Evolutionary conservation across 2,113 vertebrate species (phyloP).

Genomic region (Tiliqua scincoides): DNA sequence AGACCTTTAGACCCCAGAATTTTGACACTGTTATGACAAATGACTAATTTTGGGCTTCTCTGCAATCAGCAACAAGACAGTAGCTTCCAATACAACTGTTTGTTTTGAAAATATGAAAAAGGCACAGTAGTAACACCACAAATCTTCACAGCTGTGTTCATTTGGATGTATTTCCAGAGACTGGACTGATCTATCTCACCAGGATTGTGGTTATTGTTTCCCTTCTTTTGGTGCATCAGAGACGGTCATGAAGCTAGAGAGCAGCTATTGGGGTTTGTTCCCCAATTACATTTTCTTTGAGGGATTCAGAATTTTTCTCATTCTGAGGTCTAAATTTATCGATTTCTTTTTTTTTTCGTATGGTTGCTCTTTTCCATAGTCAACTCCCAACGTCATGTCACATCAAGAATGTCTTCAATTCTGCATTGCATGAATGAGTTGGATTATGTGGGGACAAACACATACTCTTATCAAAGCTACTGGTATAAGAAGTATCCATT

Average conservation of each 20-base stretch:
- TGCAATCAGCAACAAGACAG: background rate
- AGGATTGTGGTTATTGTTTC: background rate
- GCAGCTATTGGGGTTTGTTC: background rate
- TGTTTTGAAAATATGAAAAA: background rate
- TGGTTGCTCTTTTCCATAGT: background rate
- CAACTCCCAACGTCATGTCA: background rate
- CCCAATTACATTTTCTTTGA: background rate
- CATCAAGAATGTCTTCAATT: background rate
- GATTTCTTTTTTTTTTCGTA: background rate
- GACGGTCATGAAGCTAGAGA: background rate
- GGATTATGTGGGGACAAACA: background rate
- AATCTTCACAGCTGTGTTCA: background rate
- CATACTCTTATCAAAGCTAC: background rate
- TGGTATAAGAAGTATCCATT: no score
- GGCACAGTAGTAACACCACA: background rate
- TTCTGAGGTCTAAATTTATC: background rate
- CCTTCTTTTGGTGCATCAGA: background rate
- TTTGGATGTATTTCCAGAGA: background rate
- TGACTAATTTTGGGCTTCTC: conserved; percentile 23
- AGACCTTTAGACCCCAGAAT: background rate
- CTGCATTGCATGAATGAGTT: background rate
- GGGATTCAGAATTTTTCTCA: background rate
- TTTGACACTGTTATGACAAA: background rate
- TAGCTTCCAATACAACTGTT: background rate
- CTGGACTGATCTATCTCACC: background rate